Evolutionary conservation across 2,797 vertebrate species (phyloP), one percentile per base, ranked within the genome.

Genomic region (Rhinoraja longicauda): DNA sequence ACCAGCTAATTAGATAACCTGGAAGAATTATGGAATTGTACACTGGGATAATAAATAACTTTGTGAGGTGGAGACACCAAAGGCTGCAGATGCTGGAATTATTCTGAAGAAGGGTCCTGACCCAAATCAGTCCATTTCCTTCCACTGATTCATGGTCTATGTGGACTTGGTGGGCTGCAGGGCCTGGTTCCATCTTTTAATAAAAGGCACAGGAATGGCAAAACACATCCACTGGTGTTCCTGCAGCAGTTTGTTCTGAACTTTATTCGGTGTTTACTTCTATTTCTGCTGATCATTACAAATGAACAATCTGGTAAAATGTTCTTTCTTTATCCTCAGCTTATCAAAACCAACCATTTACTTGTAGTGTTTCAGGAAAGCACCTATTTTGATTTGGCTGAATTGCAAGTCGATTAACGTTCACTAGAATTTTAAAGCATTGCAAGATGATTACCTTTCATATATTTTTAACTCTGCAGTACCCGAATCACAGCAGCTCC

Each of bases 391-490:
- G 39, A 79, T 12, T 7, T 67, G 15, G 9, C 9, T 67, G n/a
- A 88, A 9, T 88, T 15, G 62, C 1, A n/a, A n/a, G 29, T 32
- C 57, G 29, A 29, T 62, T 81, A 21, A 24, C 21, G 21, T 88
- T 88, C 67, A 15, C 10, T 17, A 36, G 4, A 26, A 59, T 84
- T 84, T 59, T 19, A 67, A 67, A 19, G 2, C 32, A 29, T n/a
- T n/a, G n/a, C 29, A 64, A n/a, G n/a, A 9, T 67, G n/a, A 67
- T 88, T 36, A 88, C 6, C 10, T 88, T 92, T 45, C 32, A 53
- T 75, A 92, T 92, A 13, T 39, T 29, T 75, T 73, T 29, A 73
- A n/a, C 26, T 92, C 90, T 53, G 29, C 26, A 92, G 90, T 53
- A 9, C 5, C 24, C 39, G 53, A 75, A 75, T 53, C 13, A 4